phyloP scores from a whole-genome alignment of 2,113 vertebrate genomes.

The Clarias macrocephalus region DNA sequence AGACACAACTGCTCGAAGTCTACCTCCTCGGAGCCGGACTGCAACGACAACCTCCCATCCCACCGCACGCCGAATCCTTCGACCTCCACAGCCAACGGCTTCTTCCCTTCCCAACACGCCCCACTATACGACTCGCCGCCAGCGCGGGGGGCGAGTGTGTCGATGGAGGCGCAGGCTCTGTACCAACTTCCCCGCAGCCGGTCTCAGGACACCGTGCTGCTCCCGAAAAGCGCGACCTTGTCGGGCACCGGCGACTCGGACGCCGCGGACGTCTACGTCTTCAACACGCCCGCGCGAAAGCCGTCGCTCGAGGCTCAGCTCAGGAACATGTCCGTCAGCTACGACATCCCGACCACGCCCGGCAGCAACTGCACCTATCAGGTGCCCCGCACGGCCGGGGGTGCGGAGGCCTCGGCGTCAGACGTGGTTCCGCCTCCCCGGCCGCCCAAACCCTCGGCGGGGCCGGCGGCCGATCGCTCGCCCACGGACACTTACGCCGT shows the following conservation, averaged over 20 bases:
- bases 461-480: slow-evolving; percentile 79
- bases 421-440: slow-evolving; percentile 89
- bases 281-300: slow-evolving; percentile 78
- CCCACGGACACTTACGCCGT: slow-evolving; percentile 83
- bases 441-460: slow-evolving; percentile 87
- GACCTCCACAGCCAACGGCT: slow-evolving; percentile 82
- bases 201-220: slow-evolving; percentile 87
- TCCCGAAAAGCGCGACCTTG: slow-evolving; percentile 79
- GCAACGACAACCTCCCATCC: slow-evolving; percentile 90
- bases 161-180: slow-evolving; percentile 77
- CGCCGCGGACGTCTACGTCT: slow-evolving; percentile 85
- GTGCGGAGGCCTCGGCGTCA: slow-evolving; percentile 68
- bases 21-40: slow-evolving; percentile 94
- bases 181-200: slow-evolving; percentile 92
- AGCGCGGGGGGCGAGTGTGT: slow-evolving; percentile 73
- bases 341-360: slow-evolving; percentile 92
- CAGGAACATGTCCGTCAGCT: slow-evolving; percentile 87
- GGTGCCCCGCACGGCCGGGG: slow-evolving; percentile 82
- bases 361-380: slow-evolving; percentile 89
- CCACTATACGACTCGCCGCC: slow-evolving; percentile 87
- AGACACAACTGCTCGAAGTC: slow-evolving; percentile 88
- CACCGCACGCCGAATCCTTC: slow-evolving; percentile 79
- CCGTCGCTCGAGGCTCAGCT: slow-evolving; percentile 82
- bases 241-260: slow-evolving; percentile 73
- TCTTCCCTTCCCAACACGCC: slow-evolving; percentile 73